These are phyloP conservation scores for Xiphorhynchus erythropygius DNA, from an alignment of 2,797 vertebrate species.

Conservation along the genomic window DNA sequence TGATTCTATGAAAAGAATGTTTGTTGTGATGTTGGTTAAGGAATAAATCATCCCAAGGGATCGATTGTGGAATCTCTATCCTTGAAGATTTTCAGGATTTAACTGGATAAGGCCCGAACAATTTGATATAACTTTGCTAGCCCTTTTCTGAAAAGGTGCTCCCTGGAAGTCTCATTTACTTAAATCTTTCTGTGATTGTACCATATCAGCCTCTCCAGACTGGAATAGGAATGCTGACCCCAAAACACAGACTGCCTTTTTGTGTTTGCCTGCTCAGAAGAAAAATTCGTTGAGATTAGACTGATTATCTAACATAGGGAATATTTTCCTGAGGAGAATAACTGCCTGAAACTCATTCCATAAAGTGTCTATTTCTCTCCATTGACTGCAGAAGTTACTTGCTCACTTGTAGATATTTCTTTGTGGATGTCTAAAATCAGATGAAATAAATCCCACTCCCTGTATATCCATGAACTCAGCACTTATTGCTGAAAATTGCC, in stretches of 20 bases:
- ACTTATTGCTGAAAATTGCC: constrained; percentile 14
- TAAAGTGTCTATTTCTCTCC: neutral
- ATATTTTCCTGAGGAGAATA: neutral
- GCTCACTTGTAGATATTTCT: neutral
- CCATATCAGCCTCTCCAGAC: neutral
- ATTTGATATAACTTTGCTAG: neutral
- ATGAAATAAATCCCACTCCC: neutral
- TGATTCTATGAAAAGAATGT: neutral
- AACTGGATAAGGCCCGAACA: neutral
- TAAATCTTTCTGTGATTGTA: neutral
- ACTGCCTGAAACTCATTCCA: neutral
- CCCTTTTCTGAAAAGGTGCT: neutral
- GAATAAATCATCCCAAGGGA: neutral
- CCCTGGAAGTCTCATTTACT: neutral
- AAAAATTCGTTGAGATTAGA: neutral
- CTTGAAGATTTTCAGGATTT: neutral
- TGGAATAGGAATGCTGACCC: neutral
- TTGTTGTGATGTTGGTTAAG: neutral
- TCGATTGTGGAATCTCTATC: neutral
- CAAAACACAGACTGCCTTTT: neutral
- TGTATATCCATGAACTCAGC: neutral
- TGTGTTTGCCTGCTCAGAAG: neutral
- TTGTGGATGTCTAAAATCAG: neutral
- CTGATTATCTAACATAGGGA: neutral
- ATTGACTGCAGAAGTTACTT: neutral